phyloP scores from a whole-genome alignment of 2,113 vertebrate species.

The Clarias magur region DNA sequence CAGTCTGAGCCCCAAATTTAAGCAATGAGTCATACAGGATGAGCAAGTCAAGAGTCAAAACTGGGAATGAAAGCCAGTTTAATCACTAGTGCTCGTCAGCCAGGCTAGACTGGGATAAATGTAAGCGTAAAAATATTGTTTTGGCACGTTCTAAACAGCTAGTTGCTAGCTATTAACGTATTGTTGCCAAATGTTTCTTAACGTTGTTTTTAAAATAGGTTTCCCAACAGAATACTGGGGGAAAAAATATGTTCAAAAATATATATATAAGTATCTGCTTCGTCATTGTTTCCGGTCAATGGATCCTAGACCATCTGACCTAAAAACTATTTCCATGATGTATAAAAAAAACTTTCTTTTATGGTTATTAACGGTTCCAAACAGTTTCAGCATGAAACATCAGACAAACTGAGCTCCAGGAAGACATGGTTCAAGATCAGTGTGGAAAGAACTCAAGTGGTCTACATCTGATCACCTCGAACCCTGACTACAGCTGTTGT shows the following conservation, averaged over 20 bases:
- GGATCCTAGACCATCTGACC: too few species aligned
- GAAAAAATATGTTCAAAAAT: not conserved
- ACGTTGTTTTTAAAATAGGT: not conserved
- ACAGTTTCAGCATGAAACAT: too few species aligned
- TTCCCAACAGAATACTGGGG: not conserved
- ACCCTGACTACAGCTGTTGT: too few species aligned
- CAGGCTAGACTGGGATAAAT: not conserved
- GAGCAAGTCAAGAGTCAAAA: not conserved
- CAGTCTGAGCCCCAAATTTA: constrained; percentile 6
- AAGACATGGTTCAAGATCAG: too few species aligned
- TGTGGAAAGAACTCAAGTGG: too few species aligned
- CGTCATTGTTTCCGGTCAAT: not conserved
- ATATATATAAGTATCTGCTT: not conserved
- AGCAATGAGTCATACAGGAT: constrained; percentile 30
- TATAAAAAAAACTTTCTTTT: too few species aligned
- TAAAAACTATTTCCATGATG: too few species aligned
- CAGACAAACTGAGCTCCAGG: too few species aligned
- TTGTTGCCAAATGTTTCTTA: not conserved
- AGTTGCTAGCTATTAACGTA: too few species aligned
- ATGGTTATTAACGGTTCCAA: too few species aligned
- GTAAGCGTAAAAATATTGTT: not conserved
- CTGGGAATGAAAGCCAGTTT: constrained; percentile 19
- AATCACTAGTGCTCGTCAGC: not conserved
- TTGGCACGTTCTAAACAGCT: not conserved
- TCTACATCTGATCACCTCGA: too few species aligned